Base-by-base conservation (phyloP, 2,113 vertebrate genomes). In the Piliocolobus tephrosceles region DNA sequence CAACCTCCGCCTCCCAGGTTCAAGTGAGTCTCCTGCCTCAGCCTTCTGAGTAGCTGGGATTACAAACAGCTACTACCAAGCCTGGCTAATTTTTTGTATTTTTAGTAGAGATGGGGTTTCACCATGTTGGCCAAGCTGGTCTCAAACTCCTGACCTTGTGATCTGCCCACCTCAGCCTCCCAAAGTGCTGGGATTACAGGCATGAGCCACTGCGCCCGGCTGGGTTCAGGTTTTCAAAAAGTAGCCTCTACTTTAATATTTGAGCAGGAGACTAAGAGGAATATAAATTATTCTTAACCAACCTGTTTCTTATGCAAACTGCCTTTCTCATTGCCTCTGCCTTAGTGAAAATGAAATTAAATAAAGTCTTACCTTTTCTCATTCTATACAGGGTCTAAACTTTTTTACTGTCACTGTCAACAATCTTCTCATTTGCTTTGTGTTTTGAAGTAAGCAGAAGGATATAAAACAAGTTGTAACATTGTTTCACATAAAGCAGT, bases 321-420 rank as follows among this genome's bases (percentile, higher is more conserved):
- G 43, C 32, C 43, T 95, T 92, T 89, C 58, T 94, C n/a, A 57
- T 64, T 88, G 75, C 11, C 57, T 90, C 72, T 72, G 35, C 45
- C 91, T 64, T 43, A 85, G 12, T 86, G 38, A 94, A 86, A 93
- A 66, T 85, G 47, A 78, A 88, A 94, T 88, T 72, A 84, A 87
- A 27, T 78, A 11, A 90, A 50, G 38, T 40, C 23, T 96, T 57
- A 32, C 20, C 18, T 94, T 86, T 85, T 83, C 43, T 94, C 88
- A 84, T 91, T 2, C 10, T 91, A 6, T 79, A 76, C 9, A 11
- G 81, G 23, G 20, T 82, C 61, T 78, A 38, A 66, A 76, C n/a
- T 81, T 76, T 55, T 91, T 22, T 78, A 0, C 16, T 58, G 38
- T 70, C 90, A 43, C 47, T 95, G 43, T 52, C 43, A 50, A 40